These are phyloP conservation scores for Hyaena hyaena DNA, from an alignment of 2,113 vertebrate genomes.

Conservation along the genomic window DNA sequence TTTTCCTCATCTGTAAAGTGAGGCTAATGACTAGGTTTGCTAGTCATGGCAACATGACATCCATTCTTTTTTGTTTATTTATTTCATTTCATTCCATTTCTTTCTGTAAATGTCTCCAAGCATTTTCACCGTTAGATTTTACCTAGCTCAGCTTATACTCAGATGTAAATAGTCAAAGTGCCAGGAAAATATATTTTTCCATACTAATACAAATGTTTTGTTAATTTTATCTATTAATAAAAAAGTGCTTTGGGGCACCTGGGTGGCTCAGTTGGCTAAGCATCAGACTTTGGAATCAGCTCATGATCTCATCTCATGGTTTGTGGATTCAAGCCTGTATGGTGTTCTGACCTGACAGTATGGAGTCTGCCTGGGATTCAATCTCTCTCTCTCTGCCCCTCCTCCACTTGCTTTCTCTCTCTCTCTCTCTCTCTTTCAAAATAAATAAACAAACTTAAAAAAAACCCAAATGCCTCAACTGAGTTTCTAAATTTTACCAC, in stretches of 20 bases:
- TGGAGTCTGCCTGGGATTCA: too few species aligned
- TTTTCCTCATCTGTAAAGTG: constrained; percentile 6
- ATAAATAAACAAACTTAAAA: too few species aligned
- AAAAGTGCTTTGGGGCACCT: background rate
- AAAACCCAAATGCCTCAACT: background rate
- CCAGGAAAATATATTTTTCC: background rate
- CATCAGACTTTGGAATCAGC: too few species aligned
- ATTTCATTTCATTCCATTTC: background rate
- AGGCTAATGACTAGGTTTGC: background rate
- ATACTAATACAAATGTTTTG: background rate
- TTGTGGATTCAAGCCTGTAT: too few species aligned
- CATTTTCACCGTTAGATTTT: background rate
- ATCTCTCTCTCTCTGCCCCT: too few species aligned
- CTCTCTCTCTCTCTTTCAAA: too few species aligned
- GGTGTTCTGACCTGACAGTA: too few species aligned
- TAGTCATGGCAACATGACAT: background rate
- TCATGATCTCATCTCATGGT: too few species aligned
- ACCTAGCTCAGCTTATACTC: background rate
- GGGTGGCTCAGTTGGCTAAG: too few species aligned
- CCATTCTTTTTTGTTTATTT: background rate
- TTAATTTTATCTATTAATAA: background rate
- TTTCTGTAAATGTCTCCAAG: background rate
- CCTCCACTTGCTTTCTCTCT: too few species aligned
- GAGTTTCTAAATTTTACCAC: background rate
- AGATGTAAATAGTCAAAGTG: background rate